These are phyloP conservation scores for Adrianichthys oophorus DNA, from an alignment of 2,797 vertebrate species.

Conservation along the genomic window DNA sequence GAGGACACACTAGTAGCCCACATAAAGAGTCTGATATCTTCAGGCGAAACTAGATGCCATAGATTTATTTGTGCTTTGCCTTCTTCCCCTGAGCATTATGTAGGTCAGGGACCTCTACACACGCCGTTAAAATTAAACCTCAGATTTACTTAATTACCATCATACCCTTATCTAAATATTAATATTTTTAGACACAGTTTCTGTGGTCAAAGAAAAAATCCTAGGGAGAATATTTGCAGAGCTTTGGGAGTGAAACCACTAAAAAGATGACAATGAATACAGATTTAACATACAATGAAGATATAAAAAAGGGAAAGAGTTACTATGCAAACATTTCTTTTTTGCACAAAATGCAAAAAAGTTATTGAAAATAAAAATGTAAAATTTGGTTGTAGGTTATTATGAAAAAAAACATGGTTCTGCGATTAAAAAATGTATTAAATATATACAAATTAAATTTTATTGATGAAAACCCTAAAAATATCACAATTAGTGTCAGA, in stretches of 20 bases:
- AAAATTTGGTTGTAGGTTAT: too few species aligned
- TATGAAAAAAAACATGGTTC: too few species aligned
- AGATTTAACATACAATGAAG: constrained; percentile 9
- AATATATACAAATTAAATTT: too few species aligned
- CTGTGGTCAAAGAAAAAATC: constrained; percentile 39
- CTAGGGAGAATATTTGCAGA: constrained; percentile 66
- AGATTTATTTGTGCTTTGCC: constrained; percentile 20
- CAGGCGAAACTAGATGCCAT: constrained; percentile 34
- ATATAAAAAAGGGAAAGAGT: constrained; percentile 28
- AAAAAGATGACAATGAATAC: constrained; percentile 26
- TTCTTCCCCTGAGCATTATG: constrained; percentile 32
- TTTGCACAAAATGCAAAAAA: too few species aligned
- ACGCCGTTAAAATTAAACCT: constrained; percentile 26
- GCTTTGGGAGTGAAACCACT: constrained; percentile 32
- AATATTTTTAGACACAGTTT: neutral
- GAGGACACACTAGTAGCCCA: constrained; percentile 37
- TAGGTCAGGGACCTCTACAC: constrained; percentile 33
- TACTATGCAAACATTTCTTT: too few species aligned
- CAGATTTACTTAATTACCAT: constrained; percentile 30
- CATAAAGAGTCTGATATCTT: constrained; percentile 31
- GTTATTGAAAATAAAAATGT: too few species aligned
- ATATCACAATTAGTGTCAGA: neutral
- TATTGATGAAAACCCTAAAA: neutral
- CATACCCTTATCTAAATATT: constrained; percentile 9
- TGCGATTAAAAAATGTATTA: too few species aligned